Evolutionary conservation across 2,113 vertebrate genomes (phyloP).

Genomic region (Mugil cephalus): DNA sequence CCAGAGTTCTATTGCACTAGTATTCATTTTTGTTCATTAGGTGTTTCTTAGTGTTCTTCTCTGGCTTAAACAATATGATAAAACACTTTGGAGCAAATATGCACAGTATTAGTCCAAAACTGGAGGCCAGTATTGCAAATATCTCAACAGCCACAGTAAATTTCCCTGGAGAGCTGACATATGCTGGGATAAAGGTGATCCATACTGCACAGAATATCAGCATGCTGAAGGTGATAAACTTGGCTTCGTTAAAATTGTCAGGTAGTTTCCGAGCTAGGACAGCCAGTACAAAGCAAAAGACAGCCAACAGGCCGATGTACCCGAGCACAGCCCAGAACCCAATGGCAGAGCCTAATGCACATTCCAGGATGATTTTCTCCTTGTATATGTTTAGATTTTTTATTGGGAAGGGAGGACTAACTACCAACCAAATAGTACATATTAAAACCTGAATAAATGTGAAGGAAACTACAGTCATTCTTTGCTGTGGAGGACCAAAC

Average conservation of each 20-base stretch:
- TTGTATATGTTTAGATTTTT: slow-evolving; percentile 72
- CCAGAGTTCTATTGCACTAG: background rate
- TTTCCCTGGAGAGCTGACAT: slow-evolving; percentile 82
- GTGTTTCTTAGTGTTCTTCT: slow-evolving; percentile 68
- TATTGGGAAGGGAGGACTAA: slow-evolving; percentile 76
- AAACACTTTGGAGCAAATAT: slow-evolving; percentile 72
- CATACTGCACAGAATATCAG: slow-evolving; percentile 71
- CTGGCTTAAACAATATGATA: slow-evolving; percentile 65
- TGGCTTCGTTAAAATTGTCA: slow-evolving; percentile 75
- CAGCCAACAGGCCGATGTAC: slow-evolving; percentile 75
- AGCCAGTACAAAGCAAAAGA: slow-evolving; percentile 52
- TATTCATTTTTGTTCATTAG: slow-evolving; percentile 56
- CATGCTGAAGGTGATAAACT: slow-evolving; percentile 73
- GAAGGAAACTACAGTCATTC: slow-evolving; percentile 73
- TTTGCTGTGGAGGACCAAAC: slow-evolving; percentile 75
- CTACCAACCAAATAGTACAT: slow-evolving; percentile 74
- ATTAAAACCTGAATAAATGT: slow-evolving; percentile 75
- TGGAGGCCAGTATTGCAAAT: slow-evolving; percentile 76
- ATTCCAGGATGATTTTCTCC: slow-evolving; percentile 79
- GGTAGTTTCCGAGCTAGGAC: slow-evolving; percentile 43
- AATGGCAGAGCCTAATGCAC: slow-evolving; percentile 71
- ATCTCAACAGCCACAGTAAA: slow-evolving; percentile 81
- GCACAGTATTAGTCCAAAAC: slow-evolving; percentile 66
- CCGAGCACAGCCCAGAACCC: slow-evolving; percentile 79
- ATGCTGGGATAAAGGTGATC: slow-evolving; percentile 78